Percentiles rank a stretch among this genome's conserved stretches.
Conservation (phyloP, 2,797 vertebrate genomes). For the Nannoperca australis region DNA sequence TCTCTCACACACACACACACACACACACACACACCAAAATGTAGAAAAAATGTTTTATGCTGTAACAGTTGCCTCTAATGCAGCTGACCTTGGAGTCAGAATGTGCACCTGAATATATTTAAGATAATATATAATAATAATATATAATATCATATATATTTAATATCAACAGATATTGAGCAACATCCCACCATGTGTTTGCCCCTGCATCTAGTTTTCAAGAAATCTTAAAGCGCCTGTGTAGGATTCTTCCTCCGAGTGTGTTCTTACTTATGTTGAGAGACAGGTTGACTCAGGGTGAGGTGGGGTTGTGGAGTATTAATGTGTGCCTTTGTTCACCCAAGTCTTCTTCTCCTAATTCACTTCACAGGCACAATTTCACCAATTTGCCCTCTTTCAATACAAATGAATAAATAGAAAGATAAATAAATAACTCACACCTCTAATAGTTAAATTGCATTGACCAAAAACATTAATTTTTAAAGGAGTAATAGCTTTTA, state of each 20-base stretch:
- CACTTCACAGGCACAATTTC: constrained; percentile 61
- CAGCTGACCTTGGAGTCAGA: neutral
- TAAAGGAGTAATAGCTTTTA: constrained; percentile 85
- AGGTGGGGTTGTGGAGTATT: constrained; percentile 27
- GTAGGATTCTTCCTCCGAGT: constrained; percentile 2
- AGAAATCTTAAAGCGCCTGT: neutral
- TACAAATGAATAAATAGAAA: constrained; percentile 73
- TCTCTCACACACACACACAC: neutral
- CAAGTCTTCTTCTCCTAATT: constrained; percentile 57
- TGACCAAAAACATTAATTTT: constrained; percentile 77
- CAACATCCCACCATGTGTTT: neutral
- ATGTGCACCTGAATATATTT: neutral
- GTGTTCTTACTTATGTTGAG: constrained; percentile 31
- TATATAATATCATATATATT: neutral
- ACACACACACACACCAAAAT: constrained; percentile 3
- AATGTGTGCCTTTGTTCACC: constrained; percentile 55
- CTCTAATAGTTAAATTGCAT: constrained; percentile 78
- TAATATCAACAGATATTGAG: neutral
- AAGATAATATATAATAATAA: neutral
- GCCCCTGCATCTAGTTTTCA: neutral
- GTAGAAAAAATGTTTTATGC: neutral
- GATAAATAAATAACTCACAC: constrained; percentile 77
- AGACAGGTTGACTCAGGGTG: constrained; percentile 42
- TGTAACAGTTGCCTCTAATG: neutral
- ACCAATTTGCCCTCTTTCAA: constrained; percentile 59